A percentile compares a stretch with the other conserved stretches of the same genome.
These are phyloP conservation scores for Lonchura striata DNA, from an alignment of 2,113 vertebrate genomes.

Conservation along the genomic window DNA sequence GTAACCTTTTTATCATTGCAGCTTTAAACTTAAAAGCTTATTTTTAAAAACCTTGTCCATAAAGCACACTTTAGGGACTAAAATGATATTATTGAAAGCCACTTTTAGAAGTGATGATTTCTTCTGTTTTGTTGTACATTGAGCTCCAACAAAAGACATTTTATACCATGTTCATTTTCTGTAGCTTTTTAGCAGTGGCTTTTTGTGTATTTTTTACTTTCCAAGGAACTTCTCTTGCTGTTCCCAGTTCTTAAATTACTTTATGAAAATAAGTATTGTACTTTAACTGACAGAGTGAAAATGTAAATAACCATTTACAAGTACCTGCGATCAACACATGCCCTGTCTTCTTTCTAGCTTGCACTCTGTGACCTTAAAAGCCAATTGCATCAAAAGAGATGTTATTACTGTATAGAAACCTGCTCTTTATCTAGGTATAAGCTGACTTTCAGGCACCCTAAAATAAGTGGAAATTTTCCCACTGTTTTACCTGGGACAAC, in stretches of 20 bases:
- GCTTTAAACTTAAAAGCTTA: neutral
- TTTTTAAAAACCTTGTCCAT: neutral
- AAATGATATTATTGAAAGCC: neutral
- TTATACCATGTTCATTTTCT: neutral
- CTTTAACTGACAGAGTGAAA: neutral
- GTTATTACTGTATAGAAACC: neutral
- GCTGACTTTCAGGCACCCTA: neutral
- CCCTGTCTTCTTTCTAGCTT: neutral
- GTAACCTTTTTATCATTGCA: neutral
- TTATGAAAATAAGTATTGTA: neutral
- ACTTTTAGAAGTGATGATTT: neutral
- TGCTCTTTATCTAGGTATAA: neutral
- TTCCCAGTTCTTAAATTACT: neutral
- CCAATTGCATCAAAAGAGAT: neutral
- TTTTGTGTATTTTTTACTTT: neutral
- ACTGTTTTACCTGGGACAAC: neutral
- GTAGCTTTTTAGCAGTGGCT: neutral
- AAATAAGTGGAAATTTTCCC: neutral
- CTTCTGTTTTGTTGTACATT: neutral
- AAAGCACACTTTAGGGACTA: neutral
- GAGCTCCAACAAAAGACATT: neutral
- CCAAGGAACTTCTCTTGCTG: neutral
- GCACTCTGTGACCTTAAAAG: neutral
- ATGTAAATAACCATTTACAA: neutral
- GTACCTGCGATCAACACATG: neutral